A percentile compares a stretch with the other conserved stretches of the same genome.
phyloP scores from a whole-genome alignment of 2,113 vertebrate species.

The Solea senegalensis region DNA sequence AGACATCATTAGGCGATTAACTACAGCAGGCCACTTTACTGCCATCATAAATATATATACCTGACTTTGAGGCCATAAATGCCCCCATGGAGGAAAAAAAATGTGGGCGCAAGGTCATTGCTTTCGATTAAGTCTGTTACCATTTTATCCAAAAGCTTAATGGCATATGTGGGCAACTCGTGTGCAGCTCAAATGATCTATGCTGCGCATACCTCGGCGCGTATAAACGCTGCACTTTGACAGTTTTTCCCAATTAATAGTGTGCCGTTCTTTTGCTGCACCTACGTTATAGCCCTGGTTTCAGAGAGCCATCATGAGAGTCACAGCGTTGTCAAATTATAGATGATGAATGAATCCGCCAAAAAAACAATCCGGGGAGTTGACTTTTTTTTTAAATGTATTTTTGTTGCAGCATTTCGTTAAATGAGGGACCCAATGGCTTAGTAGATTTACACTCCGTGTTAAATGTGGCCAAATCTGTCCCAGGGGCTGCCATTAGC shows the following conservation, averaged over 20 bases:
- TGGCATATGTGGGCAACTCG: conserved; percentile 9
- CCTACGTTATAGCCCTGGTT: background rate
- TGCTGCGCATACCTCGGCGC: conserved; percentile 2
- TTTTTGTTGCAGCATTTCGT: conserved; percentile 28
- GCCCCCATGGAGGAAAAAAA: conserved; percentile 21
- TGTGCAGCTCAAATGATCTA: background rate
- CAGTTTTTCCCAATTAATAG: conserved; percentile 6
- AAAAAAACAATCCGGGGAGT: conserved; percentile 6
- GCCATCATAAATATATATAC: conserved; percentile 70
- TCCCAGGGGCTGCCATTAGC: conserved; percentile 69
- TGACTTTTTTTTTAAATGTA: conserved; percentile 10
- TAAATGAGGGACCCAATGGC: conserved; percentile 45
- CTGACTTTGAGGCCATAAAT: conserved; percentile 58
- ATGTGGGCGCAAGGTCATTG: conserved; percentile 31
- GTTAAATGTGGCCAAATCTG: conserved; percentile 59
- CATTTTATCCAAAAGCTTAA: conserved; percentile 29
- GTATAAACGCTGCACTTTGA: conserved; percentile 18
- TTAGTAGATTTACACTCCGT: conserved; percentile 61
- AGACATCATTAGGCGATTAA: conserved; percentile 70
- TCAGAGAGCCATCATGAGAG: conserved; percentile 12
- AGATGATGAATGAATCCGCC: conserved; percentile 35
- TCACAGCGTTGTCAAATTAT: conserved; percentile 40
- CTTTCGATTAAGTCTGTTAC: conserved; percentile 51
- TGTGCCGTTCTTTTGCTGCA: conserved; percentile 4
- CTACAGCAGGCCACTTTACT: conserved; percentile 68